Evolutionary conservation across 2,113 vertebrate genomes (phyloP), one percentile per base, ranked within the genome.

Genomic region (Indicator indicator): DNA sequence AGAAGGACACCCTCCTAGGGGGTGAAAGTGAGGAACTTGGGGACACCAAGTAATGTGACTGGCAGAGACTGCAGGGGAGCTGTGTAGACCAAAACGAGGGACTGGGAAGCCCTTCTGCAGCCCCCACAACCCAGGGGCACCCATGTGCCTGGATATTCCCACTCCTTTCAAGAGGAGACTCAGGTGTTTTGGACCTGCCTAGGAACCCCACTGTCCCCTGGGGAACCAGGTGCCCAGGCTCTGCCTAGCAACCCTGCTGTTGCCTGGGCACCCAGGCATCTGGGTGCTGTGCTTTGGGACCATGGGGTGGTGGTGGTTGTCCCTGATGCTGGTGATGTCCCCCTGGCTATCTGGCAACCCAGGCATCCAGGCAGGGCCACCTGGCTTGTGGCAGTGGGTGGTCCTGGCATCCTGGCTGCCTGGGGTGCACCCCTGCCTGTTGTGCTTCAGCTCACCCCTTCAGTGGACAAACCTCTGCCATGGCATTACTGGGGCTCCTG

Each of bases 201-300:
- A 21, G 67, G 36, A 83, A 77, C 21, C 30, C 40, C 2, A 1
- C 40, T 46, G 65, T 46, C 6, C 6, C 27, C 44, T 12, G 21
- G 40, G 0, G 3, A 88, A 38, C 19, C 7, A 32, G 28, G 12
- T 0, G 0, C 10, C n/a, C 1, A 0, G 40, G 46, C 28, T 83
- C 56, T 2, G 0, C 74, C 62, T 54, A 16, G 56, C 48, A 93
- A 77, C 23, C 27, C 54, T 24, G 9, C 42, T 20, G 52, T 62
- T 67, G 50, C 30, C 65, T 4, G 4, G 28, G 14, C 26, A 38
- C 7, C 15, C 33, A 27, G 16, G 40, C 52, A n/a, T 26, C n/a
- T 54, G 38, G 10, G 17, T 74, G 52, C 42, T 56, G 1, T 6
- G 10, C 50, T 68, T 0, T 46, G 58, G 48, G 38, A 11, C 26